A percentile compares a stretch with the other conserved stretches of the same genome.
These are phyloP conservation scores for Contarinia nasturtii DNA, from an alignment of 1,140 invertebrate genomes.

Conservation along the genomic window DNA sequence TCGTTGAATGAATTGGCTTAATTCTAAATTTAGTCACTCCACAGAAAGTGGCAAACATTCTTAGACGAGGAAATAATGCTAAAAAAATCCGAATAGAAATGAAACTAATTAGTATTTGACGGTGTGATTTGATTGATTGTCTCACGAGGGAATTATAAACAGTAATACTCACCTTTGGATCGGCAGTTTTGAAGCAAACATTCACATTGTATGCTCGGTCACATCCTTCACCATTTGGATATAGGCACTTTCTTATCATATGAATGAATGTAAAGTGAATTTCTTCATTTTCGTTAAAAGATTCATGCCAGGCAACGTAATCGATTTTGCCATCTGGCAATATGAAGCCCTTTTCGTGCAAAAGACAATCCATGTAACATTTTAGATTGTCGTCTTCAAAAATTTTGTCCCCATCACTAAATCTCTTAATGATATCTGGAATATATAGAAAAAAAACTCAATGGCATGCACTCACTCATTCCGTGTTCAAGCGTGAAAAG, in stretches of 20 bases:
- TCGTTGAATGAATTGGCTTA: too few relatives aligned
- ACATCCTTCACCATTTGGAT: conserved; percentile 12
- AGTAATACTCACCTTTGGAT: conserved; percentile 12
- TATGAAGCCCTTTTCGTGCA: conserved; percentile 14
- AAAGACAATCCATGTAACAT: conserved; percentile 19
- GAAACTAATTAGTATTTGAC: not conserved
- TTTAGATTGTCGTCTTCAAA: conserved; percentile 17
- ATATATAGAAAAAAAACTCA: not conserved
- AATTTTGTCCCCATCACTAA: conserved; percentile 14
- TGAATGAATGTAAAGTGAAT: conserved; percentile 6
- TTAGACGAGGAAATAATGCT: not conserved
- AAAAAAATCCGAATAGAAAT: not conserved
- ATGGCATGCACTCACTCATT: not conserved
- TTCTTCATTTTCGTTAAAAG: conserved; percentile 9
- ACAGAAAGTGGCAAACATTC: not conserved
- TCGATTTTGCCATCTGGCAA: conserved; percentile 17
- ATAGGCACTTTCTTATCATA: conserved; percentile 14
- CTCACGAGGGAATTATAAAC: too few relatives aligned
- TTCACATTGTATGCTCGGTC: conserved; percentile 20
- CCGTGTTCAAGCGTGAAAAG: too few relatives aligned
- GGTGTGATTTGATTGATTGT: not conserved
- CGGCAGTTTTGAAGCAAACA: conserved; percentile 19
- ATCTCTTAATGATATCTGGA: conserved; percentile 17
- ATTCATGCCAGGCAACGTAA: conserved; percentile 12
- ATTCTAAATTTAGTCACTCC: not conserved